Base-by-base conservation (phyloP, 2,888 invertebrate species). In the Heliconius ismenius region DNA sequence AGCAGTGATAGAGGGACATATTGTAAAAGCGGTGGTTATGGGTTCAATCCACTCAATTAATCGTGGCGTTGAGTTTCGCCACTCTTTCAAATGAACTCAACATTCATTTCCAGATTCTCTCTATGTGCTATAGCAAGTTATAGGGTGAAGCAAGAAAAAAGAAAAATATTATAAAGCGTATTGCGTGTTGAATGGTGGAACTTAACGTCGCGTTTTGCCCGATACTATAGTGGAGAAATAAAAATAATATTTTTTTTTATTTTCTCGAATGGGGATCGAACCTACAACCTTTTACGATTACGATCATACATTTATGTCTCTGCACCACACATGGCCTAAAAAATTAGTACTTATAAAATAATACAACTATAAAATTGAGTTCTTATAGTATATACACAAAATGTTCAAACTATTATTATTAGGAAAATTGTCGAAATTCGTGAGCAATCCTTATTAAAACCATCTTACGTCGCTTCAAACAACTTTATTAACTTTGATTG, bases 401-500 rank as follows among this genome's bases (percentile, higher is more conserved):
- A 24, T 13, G 13, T 32, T 32, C 32, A 32, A 32, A 32, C 32
- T 32, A 32, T 65, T n/a, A n/a, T n/a, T n/a, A n/a, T n/a, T 65
- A 36, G n/a, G 36, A 39, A 67, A 67, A 73, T 36, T 39, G 24
- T 36, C 68, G 1, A 18, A 75, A 75, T 32, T 69, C 24, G 32
- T 32, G 28, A 62, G 62, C 49, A 70, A 70, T 70, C 32, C 70
- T 49, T 28, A 69, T 67, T 68, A 36, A 54, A 43, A 54, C 26
- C 64, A 54, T 26, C 70, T 60, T 63, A 39, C 68, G 54, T 58
- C 43, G 43, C 63, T 63, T 76, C 70, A 21, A 63, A 58, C 43
- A 54, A 76, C 70, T 70, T 70, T 76, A 76, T 76, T 64, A 58
- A 76, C 63, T 76, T 76, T 70, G 26, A 76, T 76, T 76, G 68